Percentiles rank a stretch among this genome's conserved stretches.
These are phyloP conservation scores for Drosophila ustulata DNA, from an alignment of 2,888 invertebrate species.

Conservation along the genomic window DNA sequence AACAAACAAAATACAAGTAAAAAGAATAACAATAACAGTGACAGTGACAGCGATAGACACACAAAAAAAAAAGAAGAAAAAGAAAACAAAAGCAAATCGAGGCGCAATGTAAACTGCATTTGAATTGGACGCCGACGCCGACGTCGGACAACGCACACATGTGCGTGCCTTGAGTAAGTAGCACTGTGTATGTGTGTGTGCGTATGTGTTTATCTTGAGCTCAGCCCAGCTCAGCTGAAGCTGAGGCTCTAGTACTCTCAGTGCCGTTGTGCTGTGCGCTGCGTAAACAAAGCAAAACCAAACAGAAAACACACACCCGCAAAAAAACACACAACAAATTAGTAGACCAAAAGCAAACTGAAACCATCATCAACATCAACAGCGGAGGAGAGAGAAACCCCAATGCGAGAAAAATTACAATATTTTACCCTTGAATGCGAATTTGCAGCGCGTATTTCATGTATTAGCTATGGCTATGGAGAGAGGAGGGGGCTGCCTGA, in stretches of 20 bases:
- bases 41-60: slow-evolving; percentile 9
- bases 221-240: slow-evolving; percentile 44
- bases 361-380: neutral
- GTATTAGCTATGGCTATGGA: slow-evolving; percentile 1
- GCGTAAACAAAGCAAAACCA: slow-evolving; percentile 62
- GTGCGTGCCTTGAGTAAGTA: slow-evolving; percentile 58
- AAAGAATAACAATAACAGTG: slow-evolving; percentile 26
- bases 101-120: slow-evolving; percentile 61
- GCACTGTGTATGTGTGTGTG: slow-evolving; percentile 26
- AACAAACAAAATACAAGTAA: slow-evolving; percentile 19
- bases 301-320: slow-evolving; percentile 30
- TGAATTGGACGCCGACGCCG: slow-evolving; percentile 40
- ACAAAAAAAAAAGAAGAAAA: slow-evolving; percentile 10
- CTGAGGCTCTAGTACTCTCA: slow-evolving; percentile 16
- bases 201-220: slow-evolving; percentile 52
- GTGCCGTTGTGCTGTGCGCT: slow-evolving; percentile 33
- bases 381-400: neutral
- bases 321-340: slow-evolving; percentile 37
- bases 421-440: slow-evolving; percentile 75
- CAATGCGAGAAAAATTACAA: slow-evolving; percentile 67
- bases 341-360: slow-evolving; percentile 38
- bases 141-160: slow-evolving; percentile 28
- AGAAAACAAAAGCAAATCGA: slow-evolving; percentile 24
- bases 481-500: neutral
- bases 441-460: slow-evolving; percentile 25